Evolutionary conservation across 2,797 vertebrate genomes (phyloP).

Genomic region (Molossus molossus): DNA sequence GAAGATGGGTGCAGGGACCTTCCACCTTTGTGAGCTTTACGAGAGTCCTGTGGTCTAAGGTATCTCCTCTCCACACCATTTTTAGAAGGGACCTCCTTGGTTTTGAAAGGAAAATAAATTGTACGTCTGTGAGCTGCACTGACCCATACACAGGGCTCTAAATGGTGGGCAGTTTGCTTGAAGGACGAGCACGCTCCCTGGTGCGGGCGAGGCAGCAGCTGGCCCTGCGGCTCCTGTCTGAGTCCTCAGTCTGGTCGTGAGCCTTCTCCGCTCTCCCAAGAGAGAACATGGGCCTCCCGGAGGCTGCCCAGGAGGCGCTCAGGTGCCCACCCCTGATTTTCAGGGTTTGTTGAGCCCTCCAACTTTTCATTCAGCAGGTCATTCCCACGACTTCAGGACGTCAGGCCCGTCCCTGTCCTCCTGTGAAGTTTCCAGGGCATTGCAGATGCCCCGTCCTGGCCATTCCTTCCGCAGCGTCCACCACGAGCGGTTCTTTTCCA

Average conservation of each 20-base stretch:
- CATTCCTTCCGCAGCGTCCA: not conserved
- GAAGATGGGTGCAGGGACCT: not conserved
- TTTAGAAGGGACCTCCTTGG: not conserved
- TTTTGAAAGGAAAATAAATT: not conserved
- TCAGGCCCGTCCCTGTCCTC: not conserved
- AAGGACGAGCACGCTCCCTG: not conserved
- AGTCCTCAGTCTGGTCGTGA: not conserved
- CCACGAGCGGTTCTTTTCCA: not conserved
- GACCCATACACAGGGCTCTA: not conserved
- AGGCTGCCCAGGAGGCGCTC: not conserved
- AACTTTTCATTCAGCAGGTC: not conserved
- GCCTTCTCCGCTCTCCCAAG: not conserved
- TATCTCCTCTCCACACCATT: not conserved
- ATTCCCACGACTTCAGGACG: not conserved
- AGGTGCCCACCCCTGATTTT: not conserved
- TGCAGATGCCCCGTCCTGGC: too few relatives aligned
- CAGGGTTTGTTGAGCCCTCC: too few relatives aligned
- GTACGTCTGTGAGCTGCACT: not conserved
- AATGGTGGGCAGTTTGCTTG: not conserved
- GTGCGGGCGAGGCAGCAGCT: not conserved
- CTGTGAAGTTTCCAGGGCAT: too few relatives aligned
- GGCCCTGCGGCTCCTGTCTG: not conserved
- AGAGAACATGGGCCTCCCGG: not conserved
- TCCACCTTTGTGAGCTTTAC: not conserved
- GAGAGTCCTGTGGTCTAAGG: not conserved